Base-by-base conservation (phyloP, 2,797 vertebrate genomes). In the Propithecus deckenii region DNA sequence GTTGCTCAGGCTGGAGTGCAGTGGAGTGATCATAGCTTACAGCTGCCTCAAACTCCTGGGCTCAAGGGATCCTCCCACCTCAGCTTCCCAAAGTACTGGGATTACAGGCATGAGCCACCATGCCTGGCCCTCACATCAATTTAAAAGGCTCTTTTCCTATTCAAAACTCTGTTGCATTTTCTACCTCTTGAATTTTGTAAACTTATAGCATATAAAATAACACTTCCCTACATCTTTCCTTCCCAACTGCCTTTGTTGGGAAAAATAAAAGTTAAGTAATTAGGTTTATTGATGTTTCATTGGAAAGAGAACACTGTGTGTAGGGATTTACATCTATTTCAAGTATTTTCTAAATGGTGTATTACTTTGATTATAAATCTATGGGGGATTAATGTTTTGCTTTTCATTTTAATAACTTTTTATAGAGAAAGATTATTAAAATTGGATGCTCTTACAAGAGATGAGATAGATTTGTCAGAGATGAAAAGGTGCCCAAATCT, bases 321-420 rank as follows among this genome's bases (percentile, higher is more conserved):
- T 52, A 79, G 5, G 12, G 38, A 35, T 86, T 74, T 71, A 59
- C 67, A 83, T 84, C 86, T 65, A 85, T 63, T 93, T 95, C 25
- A 65, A 38, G 3, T 85, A 32, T 75, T 92, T 92, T 86, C 43
- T 85, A 83, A 96, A 65, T 43, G 25, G 2, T 41, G 1, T 91
- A 38, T 75, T 91, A 94, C 48, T 88, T 94, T 92, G 38, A 75
- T 79, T 92, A 86, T 52, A 75, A 92, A 86, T 11, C 59, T 63
- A 50, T 50, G 38, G 55, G 22, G 38, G 6, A 75, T 59, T 79
- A 48, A 50, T 75, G 5, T 69, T 91, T 67, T 87, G 41, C 12
- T 79, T 86, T 95, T 71, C 15, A 57, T 94, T 90, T 86, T 69
- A 72, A 72, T 81, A 75, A 83, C 22, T 76, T 59, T 95, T 79